Evolutionary conservation across 2,888 invertebrate species (phyloP).

Genomic region (Chloroclysta siterata): DNA sequence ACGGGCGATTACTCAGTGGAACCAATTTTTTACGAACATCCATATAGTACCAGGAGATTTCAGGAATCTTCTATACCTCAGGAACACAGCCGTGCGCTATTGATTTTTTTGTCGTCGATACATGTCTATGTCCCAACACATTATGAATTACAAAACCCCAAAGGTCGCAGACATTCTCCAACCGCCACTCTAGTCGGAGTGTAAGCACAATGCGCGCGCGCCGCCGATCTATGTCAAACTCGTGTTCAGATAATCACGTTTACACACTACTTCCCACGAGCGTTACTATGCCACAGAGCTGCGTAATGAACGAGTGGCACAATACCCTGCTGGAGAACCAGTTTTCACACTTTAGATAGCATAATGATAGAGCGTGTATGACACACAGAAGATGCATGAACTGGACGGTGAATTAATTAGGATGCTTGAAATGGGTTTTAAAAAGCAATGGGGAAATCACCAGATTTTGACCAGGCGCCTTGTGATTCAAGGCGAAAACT

Average conservation of each 20-base stretch:
- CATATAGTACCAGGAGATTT: too few relatives aligned
- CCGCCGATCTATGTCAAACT: constrained; percentile 36
- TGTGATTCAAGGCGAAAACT: too few relatives aligned
- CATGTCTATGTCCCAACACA: neutral
- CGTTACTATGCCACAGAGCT: constrained; percentile 17
- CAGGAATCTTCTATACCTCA: too few relatives aligned
- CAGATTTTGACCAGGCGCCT: too few relatives aligned
- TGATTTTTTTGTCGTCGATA: too few relatives aligned
- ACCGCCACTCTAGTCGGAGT: constrained; percentile 15
- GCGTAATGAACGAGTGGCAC: constrained; percentile 16
- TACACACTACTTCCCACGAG: constrained; percentile 34
- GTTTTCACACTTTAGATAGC: neutral
- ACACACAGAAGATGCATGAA: neutral
- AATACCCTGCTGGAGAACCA: constrained; percentile 7
- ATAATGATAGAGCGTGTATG: neutral
- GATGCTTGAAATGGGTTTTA: too few relatives aligned
- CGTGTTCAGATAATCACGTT: constrained; percentile 37
- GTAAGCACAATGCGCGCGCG: constrained; percentile 30
- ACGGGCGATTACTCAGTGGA: too few relatives aligned
- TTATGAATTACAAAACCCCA: constrained; percentile 21
- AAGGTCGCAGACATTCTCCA: constrained; percentile 32
- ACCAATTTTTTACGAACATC: too few relatives aligned
- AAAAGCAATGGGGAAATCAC: too few relatives aligned
- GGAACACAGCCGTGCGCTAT: too few relatives aligned
- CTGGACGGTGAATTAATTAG: neutral